A percentile compares a stretch with the other conserved stretches of the same genome.
These are phyloP conservation scores for Apotomis capreana DNA, from an alignment of 2,888 invertebrate species.

Conservation along the genomic window DNA sequence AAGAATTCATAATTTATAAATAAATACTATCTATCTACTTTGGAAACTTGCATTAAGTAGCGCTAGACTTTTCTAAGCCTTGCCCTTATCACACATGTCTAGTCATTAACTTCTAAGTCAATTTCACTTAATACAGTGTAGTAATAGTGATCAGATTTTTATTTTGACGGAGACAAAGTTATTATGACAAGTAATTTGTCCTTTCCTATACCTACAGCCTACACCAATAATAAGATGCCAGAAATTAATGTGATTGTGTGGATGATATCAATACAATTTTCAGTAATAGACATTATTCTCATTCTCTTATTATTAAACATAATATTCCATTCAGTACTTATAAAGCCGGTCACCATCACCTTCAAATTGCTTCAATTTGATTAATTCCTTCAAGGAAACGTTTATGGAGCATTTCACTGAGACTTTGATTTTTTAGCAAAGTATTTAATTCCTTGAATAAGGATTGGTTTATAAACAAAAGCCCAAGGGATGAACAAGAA, in stretches of 20 bases:
- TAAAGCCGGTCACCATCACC: not conserved
- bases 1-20: conserved; percentile 20
- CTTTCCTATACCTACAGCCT: not conserved
- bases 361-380: not conserved
- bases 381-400: not conserved
- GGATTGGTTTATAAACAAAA: conserved; percentile 79
- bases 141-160: not conserved
- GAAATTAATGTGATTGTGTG: not conserved
- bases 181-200: not conserved
- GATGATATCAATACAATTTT: not conserved
- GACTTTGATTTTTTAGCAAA: conserved; percentile 41
- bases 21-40: conserved; percentile 20
- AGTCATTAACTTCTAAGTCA: too few relatives aligned
- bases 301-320: not conserved
- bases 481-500: conserved; percentile 87
- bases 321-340: not conserved
- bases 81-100: conserved; percentile 23
- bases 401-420: conserved; percentile 29
- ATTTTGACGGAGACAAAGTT: not conserved
- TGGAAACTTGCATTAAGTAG: conserved; percentile 14
- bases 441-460: conserved; percentile 49
- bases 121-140: not conserved
- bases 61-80: conserved; percentile 22
- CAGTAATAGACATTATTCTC: not conserved
- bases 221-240: not conserved